Conservation (phyloP, 2,888 invertebrate species). For the Sinohyriopsis cumingii region DNA sequence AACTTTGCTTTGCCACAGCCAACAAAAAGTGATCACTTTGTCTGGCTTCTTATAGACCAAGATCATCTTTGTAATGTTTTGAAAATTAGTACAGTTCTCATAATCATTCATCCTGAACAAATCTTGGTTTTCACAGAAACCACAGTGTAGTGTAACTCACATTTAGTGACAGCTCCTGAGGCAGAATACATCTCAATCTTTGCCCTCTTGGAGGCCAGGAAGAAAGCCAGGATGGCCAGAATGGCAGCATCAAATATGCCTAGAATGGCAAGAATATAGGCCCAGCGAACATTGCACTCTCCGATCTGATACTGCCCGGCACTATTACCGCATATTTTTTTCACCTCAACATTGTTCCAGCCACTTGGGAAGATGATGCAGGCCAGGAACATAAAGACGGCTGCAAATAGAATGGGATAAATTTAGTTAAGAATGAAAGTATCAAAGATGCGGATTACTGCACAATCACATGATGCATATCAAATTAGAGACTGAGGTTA, state of each 20-base stretch:
- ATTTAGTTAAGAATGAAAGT: no score
- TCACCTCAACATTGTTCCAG: constrained; percentile 88
- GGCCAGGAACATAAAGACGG: constrained; percentile 88
- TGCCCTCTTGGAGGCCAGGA: constrained; percentile 88
- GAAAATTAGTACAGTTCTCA: not conserved
- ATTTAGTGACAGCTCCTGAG: constrained; percentile 62
- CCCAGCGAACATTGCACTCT: constrained; percentile 85
- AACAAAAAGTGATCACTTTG: no score
- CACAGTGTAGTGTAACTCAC: constrained; percentile 44
- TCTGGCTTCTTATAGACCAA: no score
- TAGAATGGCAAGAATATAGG: constrained; percentile 92
- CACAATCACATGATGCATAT: no score
- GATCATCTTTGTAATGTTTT: no score
- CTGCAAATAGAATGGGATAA: constrained; percentile 75
- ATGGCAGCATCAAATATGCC: constrained; percentile 88
- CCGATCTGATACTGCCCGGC: constrained; percentile 80
- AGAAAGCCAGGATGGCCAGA: constrained; percentile 91
- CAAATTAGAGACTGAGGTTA: no score
- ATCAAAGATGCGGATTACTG: no score
- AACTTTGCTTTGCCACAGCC: no score
- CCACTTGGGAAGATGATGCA: constrained; percentile 92
- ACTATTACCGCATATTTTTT: constrained; percentile 85
- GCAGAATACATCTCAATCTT: constrained; percentile 58
- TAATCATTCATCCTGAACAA: not conserved
- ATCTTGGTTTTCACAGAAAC: not conserved